Evolutionary conservation across 2,888 invertebrate species (phyloP), one percentile per base, ranked within the genome.

Genomic region (Xylocampa areola): DNA sequence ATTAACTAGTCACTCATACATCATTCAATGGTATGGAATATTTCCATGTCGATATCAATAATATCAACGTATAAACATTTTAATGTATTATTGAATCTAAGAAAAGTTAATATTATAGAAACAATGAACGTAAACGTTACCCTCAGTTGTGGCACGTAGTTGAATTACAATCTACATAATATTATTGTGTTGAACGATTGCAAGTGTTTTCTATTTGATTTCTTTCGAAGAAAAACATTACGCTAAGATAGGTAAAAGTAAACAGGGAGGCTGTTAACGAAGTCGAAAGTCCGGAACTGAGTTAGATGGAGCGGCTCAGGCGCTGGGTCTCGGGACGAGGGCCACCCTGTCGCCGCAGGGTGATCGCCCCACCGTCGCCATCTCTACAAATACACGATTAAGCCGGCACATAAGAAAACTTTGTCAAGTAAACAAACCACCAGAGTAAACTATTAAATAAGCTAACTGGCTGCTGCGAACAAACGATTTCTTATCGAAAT

Each of bases 361-460:
- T 76, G 79, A 78, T 72, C 69, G 76, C 62, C 79, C 77, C 69
- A 44, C 63, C 66, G 67, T 68, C 73, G 71, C 73, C 76, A 70
- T 73, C 79, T 82, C 79, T 71, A 75, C 81, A 84, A 86, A 82
- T 78, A 82, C 70, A 72, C 77, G 77, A 77, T 80, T 80, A 80
- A 81, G 79, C 77, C 64, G 66, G 75, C 77, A 80, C 76, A 81
- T 77, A 78, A 79, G 82, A 84, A 81, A 86, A 82, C 83, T 82
- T 85, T 77, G 71, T 67, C 69, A 72, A 77, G 75, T 80, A 81
- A 83, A 85, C 80, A 84, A 79, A 75, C 74, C 60, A 50, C 71
- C 52, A 66, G 74, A 77, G 73, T 76, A 76, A 79, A 81, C 77
- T 74, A 80, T 73, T 73, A 73, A 75, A 73, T 68, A 74, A 73